Evolutionary conservation across 2,797 vertebrate species (phyloP).

Genomic region (Periparus ater): DNA sequence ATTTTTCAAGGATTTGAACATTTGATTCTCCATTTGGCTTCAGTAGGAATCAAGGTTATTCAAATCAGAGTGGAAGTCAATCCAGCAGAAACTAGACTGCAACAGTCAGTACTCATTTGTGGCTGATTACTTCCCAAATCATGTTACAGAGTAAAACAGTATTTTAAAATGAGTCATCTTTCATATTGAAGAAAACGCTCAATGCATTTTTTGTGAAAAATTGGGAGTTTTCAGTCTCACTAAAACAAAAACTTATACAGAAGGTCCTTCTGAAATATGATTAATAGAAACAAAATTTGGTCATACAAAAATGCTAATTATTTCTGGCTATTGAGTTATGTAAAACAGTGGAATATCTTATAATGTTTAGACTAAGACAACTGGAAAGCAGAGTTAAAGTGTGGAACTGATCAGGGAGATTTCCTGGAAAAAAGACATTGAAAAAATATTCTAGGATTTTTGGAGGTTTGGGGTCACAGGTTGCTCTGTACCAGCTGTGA

Average conservation of each 20-base stretch:
- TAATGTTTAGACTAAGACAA: background rate
- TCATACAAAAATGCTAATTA: background rate
- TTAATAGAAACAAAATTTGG: background rate
- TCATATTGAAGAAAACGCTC: background rate
- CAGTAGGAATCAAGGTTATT: background rate
- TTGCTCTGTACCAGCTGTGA: background rate
- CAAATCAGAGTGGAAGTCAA: background rate
- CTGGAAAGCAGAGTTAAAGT: background rate
- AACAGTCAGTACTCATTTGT: background rate
- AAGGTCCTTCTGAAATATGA: background rate
- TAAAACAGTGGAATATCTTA: background rate
- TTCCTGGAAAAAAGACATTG: background rate
- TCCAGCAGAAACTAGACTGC: background rate
- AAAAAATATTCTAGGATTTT: background rate
- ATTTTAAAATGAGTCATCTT: constrained; percentile 3
- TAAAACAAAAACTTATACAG: background rate
- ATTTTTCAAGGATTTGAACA: background rate
- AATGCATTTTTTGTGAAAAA: background rate
- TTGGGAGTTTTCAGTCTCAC: background rate
- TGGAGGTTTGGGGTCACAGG: background rate
- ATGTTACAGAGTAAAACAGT: background rate
- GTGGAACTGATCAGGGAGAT: background rate
- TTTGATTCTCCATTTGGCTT: background rate
- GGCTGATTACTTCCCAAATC: background rate
- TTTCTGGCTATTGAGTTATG: background rate